phyloP scores from a whole-genome alignment of 2,888 invertebrate genomes.

The Drosophila rubida region DNA sequence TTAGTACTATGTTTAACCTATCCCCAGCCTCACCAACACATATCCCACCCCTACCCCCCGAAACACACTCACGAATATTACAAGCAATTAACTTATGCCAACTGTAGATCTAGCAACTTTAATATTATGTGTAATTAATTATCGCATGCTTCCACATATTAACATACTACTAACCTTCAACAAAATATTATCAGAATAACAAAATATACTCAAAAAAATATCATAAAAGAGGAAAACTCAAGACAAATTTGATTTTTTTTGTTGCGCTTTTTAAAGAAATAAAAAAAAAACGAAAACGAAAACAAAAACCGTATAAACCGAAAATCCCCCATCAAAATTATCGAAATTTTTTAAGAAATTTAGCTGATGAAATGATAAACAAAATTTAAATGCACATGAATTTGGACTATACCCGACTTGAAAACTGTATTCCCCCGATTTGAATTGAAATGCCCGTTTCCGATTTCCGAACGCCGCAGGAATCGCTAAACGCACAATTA shows the following conservation, averaged over 20 bases:
- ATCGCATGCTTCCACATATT: conserved; percentile 33
- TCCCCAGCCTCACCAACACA: conserved; percentile 1
- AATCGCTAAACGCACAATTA: conserved; percentile 1
- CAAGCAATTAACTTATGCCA: background rate
- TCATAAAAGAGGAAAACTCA: conserved; percentile 20
- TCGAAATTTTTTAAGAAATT: conserved; percentile 36
- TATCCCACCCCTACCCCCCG: background rate
- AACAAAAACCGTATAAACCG: conserved; percentile 15
- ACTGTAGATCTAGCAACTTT: conserved; percentile 5
- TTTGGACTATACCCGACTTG: conserved; percentile 58
- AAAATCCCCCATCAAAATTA: conserved; percentile 37
- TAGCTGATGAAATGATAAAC: conserved; percentile 16
- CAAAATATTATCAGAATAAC: conserved; percentile 29
- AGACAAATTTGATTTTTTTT: conserved; percentile 3
- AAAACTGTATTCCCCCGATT: conserved; percentile 23
- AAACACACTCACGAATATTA: conserved; percentile 7
- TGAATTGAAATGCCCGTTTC: conserved; percentile 13
- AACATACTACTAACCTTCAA: conserved; percentile 14
- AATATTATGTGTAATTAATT: conserved; percentile 6
- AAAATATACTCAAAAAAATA: conserved; percentile 18
- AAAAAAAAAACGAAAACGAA: conserved; percentile 16
- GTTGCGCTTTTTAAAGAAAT: conserved; percentile 50
- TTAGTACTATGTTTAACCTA: background rate
- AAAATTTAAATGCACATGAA: conserved; percentile 51
- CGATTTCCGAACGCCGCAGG: background rate